Evolutionary conservation across 2,113 vertebrate genomes (phyloP).

Genomic region (Python bivittatus): DNA sequence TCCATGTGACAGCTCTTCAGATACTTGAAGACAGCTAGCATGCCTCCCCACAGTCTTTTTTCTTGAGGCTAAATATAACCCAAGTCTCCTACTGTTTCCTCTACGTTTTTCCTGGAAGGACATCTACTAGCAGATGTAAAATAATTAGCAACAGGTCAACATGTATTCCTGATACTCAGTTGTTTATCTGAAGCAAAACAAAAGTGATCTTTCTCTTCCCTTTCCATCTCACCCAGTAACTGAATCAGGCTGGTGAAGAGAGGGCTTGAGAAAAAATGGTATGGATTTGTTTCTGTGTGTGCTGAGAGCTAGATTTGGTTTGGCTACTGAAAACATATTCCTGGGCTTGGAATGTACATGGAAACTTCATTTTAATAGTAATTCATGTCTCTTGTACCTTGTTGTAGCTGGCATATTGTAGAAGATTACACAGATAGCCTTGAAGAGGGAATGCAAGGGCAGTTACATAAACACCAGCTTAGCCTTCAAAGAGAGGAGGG

Average conservation of each 20-base stretch:
- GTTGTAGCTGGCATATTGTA: too few relatives aligned
- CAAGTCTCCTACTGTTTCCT: neutral
- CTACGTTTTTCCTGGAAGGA: neutral
- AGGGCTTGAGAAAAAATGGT: neutral
- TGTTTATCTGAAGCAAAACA: neutral
- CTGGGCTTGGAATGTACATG: neutral
- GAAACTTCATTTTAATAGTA: too few relatives aligned
- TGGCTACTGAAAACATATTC: neutral
- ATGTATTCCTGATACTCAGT: neutral
- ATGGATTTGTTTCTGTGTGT: neutral
- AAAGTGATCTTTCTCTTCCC: neutral
- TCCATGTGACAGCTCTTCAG: neutral
- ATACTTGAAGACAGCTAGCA: neutral
- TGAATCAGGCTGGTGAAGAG: neutral
- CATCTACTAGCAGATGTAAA: neutral
- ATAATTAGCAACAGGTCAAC: neutral
- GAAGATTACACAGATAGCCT: too few relatives aligned
- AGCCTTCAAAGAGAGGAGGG: too few relatives aligned
- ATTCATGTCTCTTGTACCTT: too few relatives aligned
- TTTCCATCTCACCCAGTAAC: neutral
- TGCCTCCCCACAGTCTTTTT: neutral
- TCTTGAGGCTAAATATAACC: neutral
- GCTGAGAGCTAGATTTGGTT: neutral
- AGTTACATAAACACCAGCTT: too few relatives aligned
- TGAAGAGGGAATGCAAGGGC: too few relatives aligned